A percentile compares a stretch with the other conserved stretches of the same genome.
Conservation (phyloP, 1,140 invertebrate species). For the Acromyrmex charruanus region DNA sequence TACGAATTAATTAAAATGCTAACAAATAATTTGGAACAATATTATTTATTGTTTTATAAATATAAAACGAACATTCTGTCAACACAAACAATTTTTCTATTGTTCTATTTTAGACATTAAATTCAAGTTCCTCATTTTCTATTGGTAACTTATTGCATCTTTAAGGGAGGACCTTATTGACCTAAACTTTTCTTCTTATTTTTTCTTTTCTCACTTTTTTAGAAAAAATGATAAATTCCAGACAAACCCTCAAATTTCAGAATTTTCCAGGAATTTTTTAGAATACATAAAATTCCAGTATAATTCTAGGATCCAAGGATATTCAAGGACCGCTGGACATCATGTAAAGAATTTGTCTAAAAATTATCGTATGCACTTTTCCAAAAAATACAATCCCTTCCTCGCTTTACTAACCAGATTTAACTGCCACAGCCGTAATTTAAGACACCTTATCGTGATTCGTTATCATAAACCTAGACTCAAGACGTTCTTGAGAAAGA, state of each 20-base stretch:
- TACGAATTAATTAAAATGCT: background rate
- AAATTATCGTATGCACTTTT: slow-evolving; percentile 27
- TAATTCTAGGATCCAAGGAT: background rate
- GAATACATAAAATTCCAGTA: background rate
- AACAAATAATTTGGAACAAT: background rate
- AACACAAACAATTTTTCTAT: too few species aligned
- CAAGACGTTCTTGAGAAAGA: slow-evolving; percentile 40
- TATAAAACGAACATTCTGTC: too few species aligned
- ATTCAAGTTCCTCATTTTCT: too few species aligned
- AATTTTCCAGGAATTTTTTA: background rate
- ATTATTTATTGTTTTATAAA: background rate
- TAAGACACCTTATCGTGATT: slow-evolving; percentile 65
- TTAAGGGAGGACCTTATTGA: background rate
- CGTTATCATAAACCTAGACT: slow-evolving; percentile 65
- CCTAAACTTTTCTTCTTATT: too few species aligned
- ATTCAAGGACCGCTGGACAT: background rate
- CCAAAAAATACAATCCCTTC: slow-evolving; percentile 35
- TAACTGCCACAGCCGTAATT: slow-evolving; percentile 51
- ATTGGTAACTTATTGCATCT: background rate
- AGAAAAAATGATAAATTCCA: too few species aligned
- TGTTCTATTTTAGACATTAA: too few species aligned
- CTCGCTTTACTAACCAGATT: slow-evolving; percentile 31
- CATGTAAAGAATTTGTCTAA: background rate
- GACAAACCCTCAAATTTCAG: background rate
- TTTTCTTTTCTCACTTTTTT: too few species aligned